Percentiles rank a stretch among this genome's conserved stretches.
Conservation (phyloP, 2,888 invertebrate species). For the Brachycybe producta region DNA sequence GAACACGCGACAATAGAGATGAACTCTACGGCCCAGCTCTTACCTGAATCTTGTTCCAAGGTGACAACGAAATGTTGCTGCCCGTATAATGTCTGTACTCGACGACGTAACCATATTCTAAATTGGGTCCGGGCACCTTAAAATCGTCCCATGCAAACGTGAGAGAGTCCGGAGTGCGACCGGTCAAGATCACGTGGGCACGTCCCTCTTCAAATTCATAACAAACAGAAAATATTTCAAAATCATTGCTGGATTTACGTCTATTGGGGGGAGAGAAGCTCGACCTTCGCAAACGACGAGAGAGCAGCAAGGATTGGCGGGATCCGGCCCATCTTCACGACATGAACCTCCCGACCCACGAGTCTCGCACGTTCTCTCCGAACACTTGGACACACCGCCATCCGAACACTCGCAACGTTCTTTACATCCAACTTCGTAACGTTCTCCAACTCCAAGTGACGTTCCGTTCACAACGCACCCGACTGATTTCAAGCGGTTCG, state of each 20-base stretch:
- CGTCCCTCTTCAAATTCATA: constrained; percentile 19
- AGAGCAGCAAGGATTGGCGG: constrained; percentile 20
- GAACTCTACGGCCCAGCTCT: neutral
- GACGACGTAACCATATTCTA: constrained; percentile 27
- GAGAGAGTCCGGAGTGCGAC: constrained; percentile 25
- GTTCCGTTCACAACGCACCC: constrained; percentile 16
- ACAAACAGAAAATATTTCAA: neutral
- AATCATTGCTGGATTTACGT: neutral
- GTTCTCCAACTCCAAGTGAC: constrained; percentile 40
- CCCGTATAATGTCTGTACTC: constrained; percentile 23
- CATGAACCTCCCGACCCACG: constrained; percentile 8
- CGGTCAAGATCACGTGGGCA: constrained; percentile 28
- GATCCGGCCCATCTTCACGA: constrained; percentile 18
- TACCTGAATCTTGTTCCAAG: constrained; percentile 13
- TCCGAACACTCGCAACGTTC: constrained; percentile 62
- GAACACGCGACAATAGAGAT: too few relatives aligned
- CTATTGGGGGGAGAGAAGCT: too few relatives aligned
- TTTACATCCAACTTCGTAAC: constrained; percentile 69
- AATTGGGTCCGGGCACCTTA: constrained; percentile 24
- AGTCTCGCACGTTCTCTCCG: constrained; percentile 35
- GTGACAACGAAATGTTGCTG: neutral
- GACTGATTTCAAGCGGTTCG: too few relatives aligned
- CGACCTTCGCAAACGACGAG: constrained; percentile 16
- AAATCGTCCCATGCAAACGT: constrained; percentile 31
- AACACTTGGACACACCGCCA: constrained; percentile 53